phyloP scores from a whole-genome alignment of 2,113 vertebrate genomes.

The Bombycilla garrulus region DNA sequence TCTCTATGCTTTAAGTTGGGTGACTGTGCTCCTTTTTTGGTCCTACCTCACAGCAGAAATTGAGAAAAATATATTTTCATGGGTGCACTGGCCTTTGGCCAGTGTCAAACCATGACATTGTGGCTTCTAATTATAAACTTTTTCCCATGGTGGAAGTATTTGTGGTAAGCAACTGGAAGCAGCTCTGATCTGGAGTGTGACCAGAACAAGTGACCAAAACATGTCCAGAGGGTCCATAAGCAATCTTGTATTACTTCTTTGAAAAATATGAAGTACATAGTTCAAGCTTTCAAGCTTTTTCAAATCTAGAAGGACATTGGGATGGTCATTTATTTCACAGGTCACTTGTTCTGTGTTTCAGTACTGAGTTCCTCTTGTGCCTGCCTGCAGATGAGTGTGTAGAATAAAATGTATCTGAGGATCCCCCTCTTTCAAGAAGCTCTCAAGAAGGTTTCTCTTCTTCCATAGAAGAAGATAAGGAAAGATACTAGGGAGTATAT shows the following conservation, averaged over 20 bases:
- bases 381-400: background rate
- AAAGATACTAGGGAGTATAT: background rate
- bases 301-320: background rate
- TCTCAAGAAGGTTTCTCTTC: background rate
- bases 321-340: background rate
- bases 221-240: background rate
- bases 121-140: background rate
- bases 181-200: background rate
- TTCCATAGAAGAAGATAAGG: background rate
- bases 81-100: too few species aligned
- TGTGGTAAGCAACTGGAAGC: background rate
- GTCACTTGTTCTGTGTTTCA: background rate
- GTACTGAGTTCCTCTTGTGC: background rate
- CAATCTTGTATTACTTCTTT: background rate
- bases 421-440: background rate
- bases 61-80: too few species aligned
- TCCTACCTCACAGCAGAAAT: too few species aligned
- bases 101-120: too few species aligned
- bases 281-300: background rate
- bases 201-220: background rate
- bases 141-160: rapidly evolving
- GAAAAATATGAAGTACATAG: background rate
- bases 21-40: too few species aligned
- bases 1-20: too few species aligned
- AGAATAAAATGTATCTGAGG: background rate